Conservation (phyloP, 2,888 invertebrate genomes). For the Argyra leucocephala region DNA sequence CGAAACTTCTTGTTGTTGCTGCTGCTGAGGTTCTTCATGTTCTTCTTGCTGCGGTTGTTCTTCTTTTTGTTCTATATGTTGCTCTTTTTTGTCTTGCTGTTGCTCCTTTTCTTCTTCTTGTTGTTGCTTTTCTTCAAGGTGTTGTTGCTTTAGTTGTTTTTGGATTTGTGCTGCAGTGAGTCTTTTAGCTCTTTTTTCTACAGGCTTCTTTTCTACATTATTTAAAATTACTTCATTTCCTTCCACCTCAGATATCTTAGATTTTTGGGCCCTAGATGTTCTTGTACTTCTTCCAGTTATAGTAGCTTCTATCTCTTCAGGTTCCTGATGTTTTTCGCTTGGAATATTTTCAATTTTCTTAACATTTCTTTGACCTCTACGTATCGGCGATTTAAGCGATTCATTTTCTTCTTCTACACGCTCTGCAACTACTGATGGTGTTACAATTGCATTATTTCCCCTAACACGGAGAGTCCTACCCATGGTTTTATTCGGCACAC, state of each 20-base stretch:
- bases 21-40: not conserved
- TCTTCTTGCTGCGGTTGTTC: not conserved
- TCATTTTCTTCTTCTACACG: not conserved
- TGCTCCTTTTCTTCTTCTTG: too few relatives aligned
- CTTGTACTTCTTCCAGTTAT: not conserved
- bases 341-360: not conserved
- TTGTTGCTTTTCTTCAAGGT: too few relatives aligned
- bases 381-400: not conserved
- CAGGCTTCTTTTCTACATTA: not conserved
- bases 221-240: not conserved
- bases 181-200: not conserved
- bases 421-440: not conserved
- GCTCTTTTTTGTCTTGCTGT: too few relatives aligned
- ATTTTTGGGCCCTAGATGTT: not conserved
- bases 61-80: too few relatives aligned
- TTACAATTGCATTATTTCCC: not conserved
- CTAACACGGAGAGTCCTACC: not conserved
- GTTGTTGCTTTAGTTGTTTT: not conserved
- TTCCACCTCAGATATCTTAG: not conserved
- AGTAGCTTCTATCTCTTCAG: not conserved
- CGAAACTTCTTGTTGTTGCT: constrained; percentile 4
- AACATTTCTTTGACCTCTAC: not conserved
- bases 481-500: not conserved
- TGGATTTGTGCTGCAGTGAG: not conserved
- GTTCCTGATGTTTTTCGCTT: not conserved